These are phyloP conservation scores for Lacerta viridis DNA, from an alignment of 2,797 vertebrate genomes.

Conservation along the genomic window DNA sequence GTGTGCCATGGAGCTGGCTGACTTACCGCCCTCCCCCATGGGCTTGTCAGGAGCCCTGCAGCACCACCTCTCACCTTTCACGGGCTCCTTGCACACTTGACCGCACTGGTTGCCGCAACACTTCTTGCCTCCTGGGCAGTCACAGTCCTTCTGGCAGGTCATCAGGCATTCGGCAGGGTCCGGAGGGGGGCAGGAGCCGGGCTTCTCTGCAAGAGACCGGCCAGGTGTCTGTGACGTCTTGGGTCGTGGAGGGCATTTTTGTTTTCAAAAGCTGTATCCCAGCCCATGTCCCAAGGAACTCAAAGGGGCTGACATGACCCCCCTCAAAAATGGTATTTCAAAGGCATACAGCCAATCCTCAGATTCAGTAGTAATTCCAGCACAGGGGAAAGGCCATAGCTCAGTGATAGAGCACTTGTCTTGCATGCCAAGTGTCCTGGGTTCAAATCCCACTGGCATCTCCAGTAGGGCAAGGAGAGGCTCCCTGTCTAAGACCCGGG, in stretches of 20 bases:
- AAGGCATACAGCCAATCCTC: not conserved
- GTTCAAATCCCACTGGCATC: too few species aligned
- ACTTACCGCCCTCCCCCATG: not conserved
- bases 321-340: not conserved
- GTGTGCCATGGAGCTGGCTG: too few species aligned
- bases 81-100: not conserved
- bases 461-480: too few species aligned
- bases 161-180: not conserved
- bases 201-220: conserved; percentile 7
- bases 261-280: too few species aligned
- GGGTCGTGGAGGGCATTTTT: not conserved
- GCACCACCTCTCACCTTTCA: conserved; percentile 3
- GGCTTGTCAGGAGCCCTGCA: too few species aligned
- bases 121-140: conserved; percentile 19
- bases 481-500: too few species aligned
- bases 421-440: too few species aligned
- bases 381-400: too few species aligned
- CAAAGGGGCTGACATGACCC: not conserved
- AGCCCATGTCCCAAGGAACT: not conserved
- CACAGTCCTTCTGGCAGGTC: not conserved
- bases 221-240: too few species aligned
- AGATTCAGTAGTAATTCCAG: not conserved
- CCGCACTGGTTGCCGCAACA: conserved; percentile 34
- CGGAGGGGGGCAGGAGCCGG: not conserved
- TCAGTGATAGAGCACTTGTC: too few species aligned